Evolutionary conservation across 1,140 invertebrate genomes (phyloP), one percentile per base, ranked within the genome.

Genomic region (Ooceraea biroi): DNA sequence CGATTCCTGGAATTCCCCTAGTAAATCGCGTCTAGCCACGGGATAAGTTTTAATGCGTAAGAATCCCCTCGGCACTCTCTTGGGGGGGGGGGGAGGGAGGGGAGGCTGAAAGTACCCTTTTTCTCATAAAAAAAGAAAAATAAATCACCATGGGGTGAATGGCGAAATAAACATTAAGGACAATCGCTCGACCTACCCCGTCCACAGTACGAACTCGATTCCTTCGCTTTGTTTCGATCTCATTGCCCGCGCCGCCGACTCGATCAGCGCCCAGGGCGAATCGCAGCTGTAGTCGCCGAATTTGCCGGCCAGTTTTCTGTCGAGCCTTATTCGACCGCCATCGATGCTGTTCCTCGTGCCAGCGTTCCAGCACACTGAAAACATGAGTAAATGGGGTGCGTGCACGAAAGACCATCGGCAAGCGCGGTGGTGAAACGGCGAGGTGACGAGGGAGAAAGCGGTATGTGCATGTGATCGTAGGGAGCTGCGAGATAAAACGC

Each of bases 161-260:
- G 61, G 60, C 50, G 27, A 57, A 44, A 41, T 48, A 68, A 63
- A 36, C 50, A 61, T 84, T 77, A 84, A 77, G 60, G 14, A 57
- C 44, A 7, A 50, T 41, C 68, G 52, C 73, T 22, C 17, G 7
- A 91, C 91, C 80, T 95, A 98, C 98, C 98, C 98, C 22, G 98
- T 98, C 98, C 98, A 99, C 8, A 99, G 93, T 17, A 98, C 97
- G 91, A 98, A 99, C 94, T 98, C 97, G 36, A 98, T 97, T 89
- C 97, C 97, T 90, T 98, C 96, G 8, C 96, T 96, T 87, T 96
- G 96, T 83, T 96, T 96, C 50, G 95, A 95, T 91, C 96, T 96
- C 98, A 99, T 98, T 65, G 97, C 96, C 89, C 95, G 95, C 12
- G 97, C 96, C 0, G 98, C 97, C 22, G 97, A 98, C 92, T 97